These are phyloP conservation scores for Trogon surrucura DNA, from an alignment of 2,113 vertebrate genomes.

Conservation along the genomic window DNA sequence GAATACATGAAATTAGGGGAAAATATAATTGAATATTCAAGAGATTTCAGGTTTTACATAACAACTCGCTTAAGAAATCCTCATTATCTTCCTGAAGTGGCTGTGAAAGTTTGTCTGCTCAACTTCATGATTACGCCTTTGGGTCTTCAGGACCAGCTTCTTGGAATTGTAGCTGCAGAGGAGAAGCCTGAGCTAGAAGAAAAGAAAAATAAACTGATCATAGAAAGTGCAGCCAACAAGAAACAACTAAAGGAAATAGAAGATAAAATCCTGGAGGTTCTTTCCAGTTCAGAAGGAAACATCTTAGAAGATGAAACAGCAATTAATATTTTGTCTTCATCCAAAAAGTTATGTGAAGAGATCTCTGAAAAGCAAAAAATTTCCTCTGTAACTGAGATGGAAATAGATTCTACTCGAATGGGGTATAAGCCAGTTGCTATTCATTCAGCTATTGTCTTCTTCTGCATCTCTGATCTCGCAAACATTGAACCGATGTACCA, in stretches of 20 bases:
- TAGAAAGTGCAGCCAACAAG: constrained; percentile 89
- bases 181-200: constrained; percentile 93
- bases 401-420: constrained; percentile 89
- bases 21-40: constrained; percentile 89
- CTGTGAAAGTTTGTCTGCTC: constrained; percentile 92
- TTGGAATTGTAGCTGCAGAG: constrained; percentile 90
- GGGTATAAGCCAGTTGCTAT: constrained; percentile 91
- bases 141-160: constrained; percentile 92
- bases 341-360: constrained; percentile 87
- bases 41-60: constrained; percentile 89
- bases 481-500: constrained; percentile 97
- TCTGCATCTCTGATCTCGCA: constrained; percentile 92
- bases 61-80: constrained; percentile 92
- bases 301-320: constrained; percentile 93
- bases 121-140: constrained; percentile 96
- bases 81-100: constrained; percentile 92
- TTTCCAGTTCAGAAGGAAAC: constrained; percentile 89
- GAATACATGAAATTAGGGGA: constrained; percentile 93
- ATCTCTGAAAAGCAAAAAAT: constrained; percentile 91
- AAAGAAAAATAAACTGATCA: constrained; percentile 90
- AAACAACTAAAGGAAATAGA: constrained; percentile 93
- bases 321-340: constrained; percentile 88
- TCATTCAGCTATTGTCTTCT: constrained; percentile 90
- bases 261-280: constrained; percentile 89
- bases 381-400: constrained; percentile 84